A percentile compares a stretch with the other conserved stretches of the same genome.
Evolutionary conservation across 2,113 vertebrate genomes (phyloP).

Genomic region (Dolichotis patagonum): DNA sequence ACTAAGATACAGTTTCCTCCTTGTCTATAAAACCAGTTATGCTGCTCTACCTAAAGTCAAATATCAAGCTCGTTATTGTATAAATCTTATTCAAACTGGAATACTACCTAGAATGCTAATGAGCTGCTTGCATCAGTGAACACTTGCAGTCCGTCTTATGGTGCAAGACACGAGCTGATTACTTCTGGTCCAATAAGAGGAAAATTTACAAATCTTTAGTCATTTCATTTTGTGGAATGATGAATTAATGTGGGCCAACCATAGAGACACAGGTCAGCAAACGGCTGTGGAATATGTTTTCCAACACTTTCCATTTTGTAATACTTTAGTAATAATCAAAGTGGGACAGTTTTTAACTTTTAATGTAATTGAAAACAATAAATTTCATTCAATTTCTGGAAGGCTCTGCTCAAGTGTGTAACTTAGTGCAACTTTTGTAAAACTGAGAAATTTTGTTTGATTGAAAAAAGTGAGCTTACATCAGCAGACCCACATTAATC

Average conservation of each 20-base stretch:
- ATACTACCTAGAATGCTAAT: conserved; percentile 19
- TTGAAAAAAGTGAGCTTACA: not conserved
- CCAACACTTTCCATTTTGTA: not conserved
- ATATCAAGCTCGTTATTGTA: not conserved
- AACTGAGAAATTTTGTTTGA: not conserved
- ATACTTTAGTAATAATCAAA: not conserved
- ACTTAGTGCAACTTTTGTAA: conserved; percentile 24
- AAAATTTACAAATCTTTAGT: not conserved
- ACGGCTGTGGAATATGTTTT: not conserved
- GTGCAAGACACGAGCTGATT: too few species aligned
- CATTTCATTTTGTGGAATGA: not conserved
- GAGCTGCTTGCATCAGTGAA: not conserved
- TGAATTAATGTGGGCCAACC: not conserved
- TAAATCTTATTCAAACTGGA: not conserved
- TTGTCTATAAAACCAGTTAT: not conserved
- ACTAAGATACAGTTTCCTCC: not conserved
- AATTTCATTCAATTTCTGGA: conserved; percentile 19
- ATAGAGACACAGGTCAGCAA: not conserved
- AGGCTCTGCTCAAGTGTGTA: not conserved
- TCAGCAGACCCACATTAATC: not conserved
- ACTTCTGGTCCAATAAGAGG: not conserved
- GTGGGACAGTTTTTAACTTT: conserved; percentile 10
- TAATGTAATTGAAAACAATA: not conserved
- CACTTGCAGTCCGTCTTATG: not conserved
- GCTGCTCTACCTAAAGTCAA: not conserved